phyloP scores from a whole-genome alignment of 2,888 invertebrate genomes.

The Dinocampus coccinellae region DNA sequence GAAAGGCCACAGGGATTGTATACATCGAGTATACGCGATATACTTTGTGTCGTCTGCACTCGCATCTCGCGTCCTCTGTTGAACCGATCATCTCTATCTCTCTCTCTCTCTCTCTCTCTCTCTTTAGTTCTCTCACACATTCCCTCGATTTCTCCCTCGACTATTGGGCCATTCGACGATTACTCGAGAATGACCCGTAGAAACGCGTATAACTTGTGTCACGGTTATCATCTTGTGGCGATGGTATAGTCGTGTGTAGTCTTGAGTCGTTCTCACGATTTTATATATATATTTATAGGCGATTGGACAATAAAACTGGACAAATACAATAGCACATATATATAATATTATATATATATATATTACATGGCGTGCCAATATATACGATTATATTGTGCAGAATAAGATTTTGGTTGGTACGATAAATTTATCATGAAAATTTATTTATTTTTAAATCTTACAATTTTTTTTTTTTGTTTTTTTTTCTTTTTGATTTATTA shows the following conservation, averaged over 20 bases:
- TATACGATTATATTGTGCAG: background rate
- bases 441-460: background rate
- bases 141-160: background rate
- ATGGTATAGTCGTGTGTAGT: background rate
- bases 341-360: background rate
- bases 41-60: background rate
- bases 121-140: no score
- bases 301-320: constrained; percentile 23
- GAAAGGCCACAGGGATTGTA: background rate
- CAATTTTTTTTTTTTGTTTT: background rate
- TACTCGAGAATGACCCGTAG: constrained; percentile 16
- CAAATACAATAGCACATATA: background rate
- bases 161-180: constrained; percentile 22
- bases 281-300: constrained; percentile 10
- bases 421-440: background rate
- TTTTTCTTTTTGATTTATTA: no score
- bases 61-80: background rate
- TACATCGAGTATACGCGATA: background rate
- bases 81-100: no score
- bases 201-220: constrained; percentile 25
- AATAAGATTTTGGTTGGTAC: background rate
- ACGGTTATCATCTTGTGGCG: constrained; percentile 16
- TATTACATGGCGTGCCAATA: background rate
- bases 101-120: no score
- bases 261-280: background rate